A percentile compares a stretch with the other conserved stretches of the same genome.
phyloP scores from a whole-genome alignment of 2,888 invertebrate genomes.

The Unio delphinus region DNA sequence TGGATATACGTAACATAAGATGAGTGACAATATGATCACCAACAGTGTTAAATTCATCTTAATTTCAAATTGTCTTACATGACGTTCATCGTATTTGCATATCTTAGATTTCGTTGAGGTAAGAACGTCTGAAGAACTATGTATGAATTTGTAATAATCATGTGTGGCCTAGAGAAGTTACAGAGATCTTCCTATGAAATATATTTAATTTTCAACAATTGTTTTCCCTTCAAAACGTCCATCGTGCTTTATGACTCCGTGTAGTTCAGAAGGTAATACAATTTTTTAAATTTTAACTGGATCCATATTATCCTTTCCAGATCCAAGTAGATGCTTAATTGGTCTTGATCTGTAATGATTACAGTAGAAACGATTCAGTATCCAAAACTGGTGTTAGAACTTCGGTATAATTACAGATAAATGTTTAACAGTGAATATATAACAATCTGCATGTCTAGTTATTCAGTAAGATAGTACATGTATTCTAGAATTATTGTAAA shows the following conservation, averaged over 20 bases:
- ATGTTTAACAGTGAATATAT: too few species aligned
- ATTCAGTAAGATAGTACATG: too few species aligned
- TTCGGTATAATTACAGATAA: too few species aligned
- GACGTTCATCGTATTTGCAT: constrained; percentile 6
- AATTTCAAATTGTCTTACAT: neutral
- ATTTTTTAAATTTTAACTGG: too few species aligned
- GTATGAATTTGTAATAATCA: constrained; percentile 92
- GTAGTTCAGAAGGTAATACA: constrained; percentile 77
- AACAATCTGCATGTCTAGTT: too few species aligned
- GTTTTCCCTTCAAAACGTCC: constrained; percentile 93
- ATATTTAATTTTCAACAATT: constrained; percentile 76
- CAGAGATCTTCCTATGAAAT: constrained; percentile 92
- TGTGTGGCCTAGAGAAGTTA: constrained; percentile 83
- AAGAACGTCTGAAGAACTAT: constrained; percentile 88
- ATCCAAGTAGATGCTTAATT: too few species aligned
- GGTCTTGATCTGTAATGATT: too few species aligned
- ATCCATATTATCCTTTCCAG: too few species aligned
- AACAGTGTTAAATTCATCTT: neutral
- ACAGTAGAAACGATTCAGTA: too few species aligned
- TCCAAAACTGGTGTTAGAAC: too few species aligned
- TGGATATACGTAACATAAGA: constrained; percentile 17
- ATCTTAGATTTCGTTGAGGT: constrained; percentile 28
- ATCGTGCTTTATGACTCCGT: constrained; percentile 88
- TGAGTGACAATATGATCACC: neutral
- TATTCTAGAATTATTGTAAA: too few species aligned